Evolutionary conservation across 2,797 vertebrate genomes (phyloP), one percentile per base, ranked within the genome.

Genomic region (Darevskia mixta): DNA sequence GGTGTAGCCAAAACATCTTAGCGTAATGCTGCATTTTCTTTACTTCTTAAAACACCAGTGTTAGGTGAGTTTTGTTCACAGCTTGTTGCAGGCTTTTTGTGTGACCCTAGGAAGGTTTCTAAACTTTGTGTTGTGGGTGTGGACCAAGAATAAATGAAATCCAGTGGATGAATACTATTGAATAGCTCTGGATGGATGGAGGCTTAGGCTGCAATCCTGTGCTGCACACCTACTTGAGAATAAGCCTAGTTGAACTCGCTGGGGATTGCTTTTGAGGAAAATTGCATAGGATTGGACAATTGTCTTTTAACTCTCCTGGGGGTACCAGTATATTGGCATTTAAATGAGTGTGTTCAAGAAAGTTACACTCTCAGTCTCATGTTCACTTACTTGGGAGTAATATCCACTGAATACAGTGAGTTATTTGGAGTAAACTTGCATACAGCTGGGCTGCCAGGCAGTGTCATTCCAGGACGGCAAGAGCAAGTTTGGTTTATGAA

Each of bases 381-480:
- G 27, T 1, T 20, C 35, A 23, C 1, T 35, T 38, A 25, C 55
- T 41, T 86, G 29, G 43, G 61, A 79, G 23, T 23, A 49, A 67
- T 27, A 20, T 13, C 18, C 13, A 0, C 5, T 15, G 49, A 27
- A 1, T 0, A 1, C 3, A 49, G 25, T 23, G 3, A 38, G 8
- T 67, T 67, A 43, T 7, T 82, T 87, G 32, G 20, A 29, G 55
- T 75, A 69, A 55, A 23, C 25, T 49, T 79, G 23, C 11, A 41
- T 35, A 75, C 17, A 20, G 9, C 13, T 32, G 25, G 0, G 88
- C 0, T 38, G 35, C 18, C 10, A 1, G 0, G 27, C 45, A 27
- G 4, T 0, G 67, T 6, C 0, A 0, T 0, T 2, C 1, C 9
- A 0, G 43, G 4, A 18, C 0, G 2, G 4, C 29, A 18, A 5